Evolutionary conservation across 2,888 invertebrate species (phyloP), one percentile per base, ranked within the genome.

Genomic region (Malachius bipustulatus): DNA sequence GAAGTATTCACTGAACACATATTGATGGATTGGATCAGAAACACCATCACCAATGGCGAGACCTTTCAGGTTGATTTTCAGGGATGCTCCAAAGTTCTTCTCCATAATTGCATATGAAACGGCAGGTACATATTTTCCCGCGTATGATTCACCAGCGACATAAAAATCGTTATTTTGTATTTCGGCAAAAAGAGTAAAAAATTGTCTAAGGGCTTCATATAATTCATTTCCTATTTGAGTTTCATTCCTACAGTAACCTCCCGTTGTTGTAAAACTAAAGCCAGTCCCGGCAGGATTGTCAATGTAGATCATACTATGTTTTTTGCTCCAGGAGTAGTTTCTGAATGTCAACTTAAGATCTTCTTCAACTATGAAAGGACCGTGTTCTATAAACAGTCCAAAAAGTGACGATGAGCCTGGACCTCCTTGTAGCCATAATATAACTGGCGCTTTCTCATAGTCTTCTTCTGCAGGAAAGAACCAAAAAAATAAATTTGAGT

Each of bases 201-300:
- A 85, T 58, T 94, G 93, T 26, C 67, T 61, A 2, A 90, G 51
- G 0, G 81, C 82, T 34, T 71, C 69, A 52, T 87, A 82, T 4
- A 93, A 59, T 56, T 93, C 79, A 32, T 73, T 69, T 0, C 82
- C 90, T 1, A 93, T 83, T 54, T 81, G 77, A 1, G 71, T 74
- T 60, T 91, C 80, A 57, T 84, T 79, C 3, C 65, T 73, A 6
- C 82, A 82, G 60, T 82, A 91, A 0, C 91, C 90, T 36, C 61
- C 70, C 12, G 78, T 75, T 3, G 77, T 71, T 0, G 91, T 89
- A 52, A 89, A 91, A 62, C 91, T 91, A 56, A 81, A 94, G 0
- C 93, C 93, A 2, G 89, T 82, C 2, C 90, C 89, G 1, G 87
- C 93, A 0, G 93, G 93, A 60, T 89, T 93, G 58, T 94, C 93